phyloP scores from a whole-genome alignment of 2,113 vertebrate species.

The Elaphurus davidianus region DNA sequence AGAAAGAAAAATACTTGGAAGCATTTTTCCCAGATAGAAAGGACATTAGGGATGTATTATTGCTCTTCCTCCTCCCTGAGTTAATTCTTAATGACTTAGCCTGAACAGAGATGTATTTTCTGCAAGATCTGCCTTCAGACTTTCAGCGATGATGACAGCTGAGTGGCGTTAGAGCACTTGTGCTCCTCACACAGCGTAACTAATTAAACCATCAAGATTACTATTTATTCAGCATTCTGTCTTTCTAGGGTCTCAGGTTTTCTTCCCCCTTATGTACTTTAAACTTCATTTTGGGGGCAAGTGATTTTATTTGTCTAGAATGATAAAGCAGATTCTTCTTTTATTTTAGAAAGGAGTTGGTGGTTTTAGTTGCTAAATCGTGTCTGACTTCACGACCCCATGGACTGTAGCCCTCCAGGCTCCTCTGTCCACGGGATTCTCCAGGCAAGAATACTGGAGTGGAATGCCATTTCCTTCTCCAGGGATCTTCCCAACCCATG shows the following conservation, averaged over 20 bases:
- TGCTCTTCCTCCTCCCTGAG: not conserved
- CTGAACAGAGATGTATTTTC: not conserved
- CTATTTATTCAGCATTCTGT: not conserved
- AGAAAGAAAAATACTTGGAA: not conserved
- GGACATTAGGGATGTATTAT: not conserved
- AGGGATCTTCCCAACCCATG: not conserved
- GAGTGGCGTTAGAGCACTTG: fast-evolving
- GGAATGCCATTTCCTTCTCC: not conserved
- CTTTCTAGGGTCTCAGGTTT: not conserved
- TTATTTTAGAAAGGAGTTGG: not conserved
- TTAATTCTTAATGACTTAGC: not conserved
- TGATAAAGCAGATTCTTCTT: not conserved
- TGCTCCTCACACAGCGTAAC: fast-evolving
- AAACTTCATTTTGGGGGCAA: not conserved
- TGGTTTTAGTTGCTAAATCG: not conserved
- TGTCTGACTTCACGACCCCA: not conserved
- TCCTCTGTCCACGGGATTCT: not conserved
- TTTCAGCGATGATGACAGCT: not conserved
- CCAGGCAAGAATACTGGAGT: not conserved
- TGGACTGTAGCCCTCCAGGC: not conserved
- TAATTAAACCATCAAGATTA: not conserved
- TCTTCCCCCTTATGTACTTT: not conserved
- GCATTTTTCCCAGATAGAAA: not conserved
- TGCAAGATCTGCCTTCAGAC: not conserved
- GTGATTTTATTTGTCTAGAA: not conserved